These are phyloP conservation scores for Proctacanthus coquilletti DNA, from an alignment of 1,140 invertebrate species.

Conservation along the genomic window DNA sequence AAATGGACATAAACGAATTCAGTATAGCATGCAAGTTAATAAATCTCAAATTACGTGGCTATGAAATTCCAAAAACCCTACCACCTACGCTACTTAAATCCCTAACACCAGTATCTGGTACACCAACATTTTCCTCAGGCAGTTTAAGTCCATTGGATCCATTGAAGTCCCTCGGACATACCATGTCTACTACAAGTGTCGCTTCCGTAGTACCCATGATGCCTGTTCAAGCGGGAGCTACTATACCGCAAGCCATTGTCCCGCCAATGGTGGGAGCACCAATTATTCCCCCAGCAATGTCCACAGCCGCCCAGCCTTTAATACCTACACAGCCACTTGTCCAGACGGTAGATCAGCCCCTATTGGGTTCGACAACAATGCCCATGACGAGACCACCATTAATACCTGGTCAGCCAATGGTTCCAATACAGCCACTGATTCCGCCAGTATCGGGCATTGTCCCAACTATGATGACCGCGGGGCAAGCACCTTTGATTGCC, in stretches of 20 bases:
- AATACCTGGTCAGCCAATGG: constrained; percentile 6
- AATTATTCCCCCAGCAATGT: constrained; percentile 11
- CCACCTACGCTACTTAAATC: constrained; percentile 60
- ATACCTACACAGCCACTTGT: constrained; percentile 18
- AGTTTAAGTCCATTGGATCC: constrained; percentile 24
- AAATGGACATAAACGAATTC: constrained; percentile 93
- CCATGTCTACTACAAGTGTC: constrained; percentile 2
- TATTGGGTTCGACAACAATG: too few species aligned
- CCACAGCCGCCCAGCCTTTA: constrained; percentile 13
- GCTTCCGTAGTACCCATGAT: background rate
- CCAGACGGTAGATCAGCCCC: too few species aligned
- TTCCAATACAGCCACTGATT: constrained; percentile 12
- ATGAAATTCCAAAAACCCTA: constrained; percentile 73
- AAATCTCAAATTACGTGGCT: constrained; percentile 79
- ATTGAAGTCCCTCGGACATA: constrained; percentile 13
- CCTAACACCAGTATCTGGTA: constrained; percentile 33
- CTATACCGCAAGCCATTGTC: constrained; percentile 1
- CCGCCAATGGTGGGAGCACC: constrained; percentile 15
- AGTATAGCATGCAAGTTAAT: constrained; percentile 96
- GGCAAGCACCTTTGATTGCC: constrained; percentile 7
- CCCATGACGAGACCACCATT: too few species aligned
- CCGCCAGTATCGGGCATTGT: constrained; percentile 10
- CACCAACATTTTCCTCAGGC: constrained; percentile 22
- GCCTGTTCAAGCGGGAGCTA: too few species aligned
- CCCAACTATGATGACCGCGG: too few species aligned